Percentiles rank a stretch among this genome's conserved stretches.
Evolutionary conservation across 2,113 vertebrate genomes (phyloP).

Genomic region (Podilymbus podiceps): DNA sequence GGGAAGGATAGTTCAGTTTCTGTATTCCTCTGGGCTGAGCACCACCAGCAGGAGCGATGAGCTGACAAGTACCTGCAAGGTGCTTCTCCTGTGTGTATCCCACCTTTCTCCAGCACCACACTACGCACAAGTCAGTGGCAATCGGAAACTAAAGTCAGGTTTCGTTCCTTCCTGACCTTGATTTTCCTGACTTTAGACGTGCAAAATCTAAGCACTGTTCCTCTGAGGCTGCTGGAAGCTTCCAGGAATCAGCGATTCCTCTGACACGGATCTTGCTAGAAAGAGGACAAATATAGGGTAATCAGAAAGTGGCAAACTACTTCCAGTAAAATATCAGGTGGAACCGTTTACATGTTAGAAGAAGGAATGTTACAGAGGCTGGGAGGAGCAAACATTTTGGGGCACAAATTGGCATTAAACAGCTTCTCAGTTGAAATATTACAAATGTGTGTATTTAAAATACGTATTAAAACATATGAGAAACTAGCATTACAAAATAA

Average conservation of each 20-base stretch:
- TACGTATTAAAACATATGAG: not conserved
- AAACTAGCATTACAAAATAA: not conserved
- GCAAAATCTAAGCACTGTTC: not conserved
- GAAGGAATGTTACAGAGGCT: not conserved
- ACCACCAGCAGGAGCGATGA: accelerated
- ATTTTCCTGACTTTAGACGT: not conserved
- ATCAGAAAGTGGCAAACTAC: not conserved
- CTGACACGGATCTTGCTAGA: not conserved
- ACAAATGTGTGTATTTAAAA: not conserved
- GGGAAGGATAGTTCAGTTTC: not conserved
- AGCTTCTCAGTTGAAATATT: not conserved
- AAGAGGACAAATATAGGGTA: not conserved
- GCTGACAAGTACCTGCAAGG: not conserved
- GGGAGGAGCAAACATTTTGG: not conserved
- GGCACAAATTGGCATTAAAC: not conserved
- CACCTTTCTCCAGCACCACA: not conserved
- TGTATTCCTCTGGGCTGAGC: not conserved
- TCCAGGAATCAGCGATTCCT: not conserved
- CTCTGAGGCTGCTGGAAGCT: not conserved
- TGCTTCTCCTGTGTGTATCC: not conserved
- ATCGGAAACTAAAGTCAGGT: not conserved
- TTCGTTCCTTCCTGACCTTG: not conserved
- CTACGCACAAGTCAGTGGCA: not conserved
- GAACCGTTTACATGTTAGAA: not conserved
- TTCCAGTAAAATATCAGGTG: not conserved